Evolutionary conservation across 2,888 invertebrate species (phyloP).

Genomic region (Dioctria rufipes): DNA sequence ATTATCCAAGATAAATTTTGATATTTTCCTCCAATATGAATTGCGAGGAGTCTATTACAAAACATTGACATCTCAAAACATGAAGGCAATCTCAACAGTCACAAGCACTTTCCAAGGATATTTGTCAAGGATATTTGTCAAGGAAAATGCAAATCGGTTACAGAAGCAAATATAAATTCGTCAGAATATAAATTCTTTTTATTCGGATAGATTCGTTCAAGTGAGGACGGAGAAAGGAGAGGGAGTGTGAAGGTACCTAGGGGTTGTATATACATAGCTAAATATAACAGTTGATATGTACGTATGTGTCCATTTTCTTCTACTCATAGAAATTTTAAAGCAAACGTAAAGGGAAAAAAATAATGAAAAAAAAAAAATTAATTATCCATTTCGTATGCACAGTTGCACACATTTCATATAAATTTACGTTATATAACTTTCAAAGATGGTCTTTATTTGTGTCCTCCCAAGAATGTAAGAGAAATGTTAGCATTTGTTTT

Average conservation of each 20-base stretch:
- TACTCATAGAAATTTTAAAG: neutral
- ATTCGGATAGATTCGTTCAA: neutral
- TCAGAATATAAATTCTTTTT: conserved; percentile 52
- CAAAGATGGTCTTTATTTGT: conserved; percentile 33
- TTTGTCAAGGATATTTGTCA: conserved; percentile 46
- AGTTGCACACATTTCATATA: conserved; percentile 32
- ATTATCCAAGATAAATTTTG: conserved; percentile 56
- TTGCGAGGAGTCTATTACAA: conserved; percentile 32
- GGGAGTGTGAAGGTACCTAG: neutral
- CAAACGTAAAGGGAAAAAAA: too few relatives aligned
- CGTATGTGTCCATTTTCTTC: neutral
- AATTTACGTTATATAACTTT: conserved; percentile 37
- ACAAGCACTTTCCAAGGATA: conserved; percentile 37
- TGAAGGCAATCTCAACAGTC: conserved; percentile 28
- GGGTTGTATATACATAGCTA: too few relatives aligned
- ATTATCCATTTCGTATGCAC: conserved; percentile 42
- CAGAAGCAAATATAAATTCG: conserved; percentile 57
- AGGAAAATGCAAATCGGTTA: conserved; percentile 45
- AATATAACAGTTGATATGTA: too few relatives aligned
- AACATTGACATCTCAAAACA: neutral
- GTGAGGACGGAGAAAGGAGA: neutral
- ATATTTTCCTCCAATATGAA: conserved; percentile 53
- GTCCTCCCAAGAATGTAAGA: conserved; percentile 8
- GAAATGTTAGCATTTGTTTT: conserved; percentile 47
- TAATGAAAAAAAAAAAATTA: too few relatives aligned